phyloP scores from a whole-genome alignment of 2,888 invertebrate genomes.

The Amitus sp. region DNA sequence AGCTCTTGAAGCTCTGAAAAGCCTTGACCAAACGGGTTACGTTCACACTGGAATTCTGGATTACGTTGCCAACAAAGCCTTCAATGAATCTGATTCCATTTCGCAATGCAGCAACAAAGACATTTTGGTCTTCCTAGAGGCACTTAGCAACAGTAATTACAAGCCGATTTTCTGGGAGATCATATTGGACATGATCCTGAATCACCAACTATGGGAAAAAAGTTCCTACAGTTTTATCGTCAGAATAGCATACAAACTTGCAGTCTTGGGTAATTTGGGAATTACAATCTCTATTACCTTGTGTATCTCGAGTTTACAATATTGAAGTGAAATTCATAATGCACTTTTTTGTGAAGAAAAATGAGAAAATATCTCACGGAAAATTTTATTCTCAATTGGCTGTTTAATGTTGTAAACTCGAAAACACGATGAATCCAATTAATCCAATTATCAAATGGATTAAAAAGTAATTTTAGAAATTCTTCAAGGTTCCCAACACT shows the following conservation, averaged over 20 bases:
- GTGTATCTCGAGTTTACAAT: too few relatives aligned
- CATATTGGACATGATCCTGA: slow-evolving; percentile 65
- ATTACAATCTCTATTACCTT: too few relatives aligned
- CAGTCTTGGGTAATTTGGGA: slow-evolving; percentile 72
- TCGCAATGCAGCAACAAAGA: not conserved
- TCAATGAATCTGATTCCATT: slow-evolving; percentile 56
- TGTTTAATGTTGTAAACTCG: too few relatives aligned
- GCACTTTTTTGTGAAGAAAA: too few relatives aligned
- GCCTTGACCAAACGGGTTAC: slow-evolving; percentile 1
- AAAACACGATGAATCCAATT: too few relatives aligned
- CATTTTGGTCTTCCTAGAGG: not conserved
- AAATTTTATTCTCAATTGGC: too few relatives aligned
- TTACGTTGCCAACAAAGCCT: slow-evolving; percentile 68
- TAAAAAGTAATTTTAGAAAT: too few relatives aligned
- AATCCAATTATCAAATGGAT: too few relatives aligned
- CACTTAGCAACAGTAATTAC: slow-evolving; percentile 67
- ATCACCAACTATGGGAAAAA: slow-evolving; percentile 50
- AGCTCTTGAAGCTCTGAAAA: not conserved
- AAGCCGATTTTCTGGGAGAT: slow-evolving; percentile 70
- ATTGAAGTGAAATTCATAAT: too few relatives aligned
- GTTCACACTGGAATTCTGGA: slow-evolving; percentile 69
- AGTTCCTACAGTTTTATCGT: slow-evolving; percentile 60
- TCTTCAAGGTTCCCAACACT: slow-evolving; percentile 70
- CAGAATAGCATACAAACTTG: slow-evolving; percentile 69
- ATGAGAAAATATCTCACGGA: too few relatives aligned